These are phyloP conservation scores for Lepidocyrtoides sp. DNA, from an alignment of 2,888 invertebrate species.

Conservation along the genomic window DNA sequence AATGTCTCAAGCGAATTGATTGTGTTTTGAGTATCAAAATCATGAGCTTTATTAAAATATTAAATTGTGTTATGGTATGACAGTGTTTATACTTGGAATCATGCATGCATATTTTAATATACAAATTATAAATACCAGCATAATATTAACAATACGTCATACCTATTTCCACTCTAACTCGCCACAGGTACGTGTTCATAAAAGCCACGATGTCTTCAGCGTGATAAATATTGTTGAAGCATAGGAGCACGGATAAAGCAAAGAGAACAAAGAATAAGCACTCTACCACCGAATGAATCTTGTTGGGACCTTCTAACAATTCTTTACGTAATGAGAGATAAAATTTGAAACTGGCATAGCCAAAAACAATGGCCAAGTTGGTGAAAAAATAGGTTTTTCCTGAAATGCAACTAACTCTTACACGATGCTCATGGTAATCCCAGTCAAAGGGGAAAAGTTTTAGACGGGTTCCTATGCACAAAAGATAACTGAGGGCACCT, in stretches of 20 bases:
- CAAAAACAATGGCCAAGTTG: conserved; percentile 68
- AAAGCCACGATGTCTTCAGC: conserved; percentile 71
- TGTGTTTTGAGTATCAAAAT: conserved; percentile 70
- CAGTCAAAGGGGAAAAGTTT: conserved; percentile 73
- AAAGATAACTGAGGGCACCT: conserved; percentile 53
- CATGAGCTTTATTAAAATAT: conserved; percentile 49
- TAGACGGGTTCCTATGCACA: conserved; percentile 59
- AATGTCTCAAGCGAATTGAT: conserved; percentile 70
- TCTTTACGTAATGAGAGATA: conserved; percentile 62
- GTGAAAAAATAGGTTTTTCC: conserved; percentile 24
- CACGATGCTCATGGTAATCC: conserved; percentile 57
- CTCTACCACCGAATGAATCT: conserved; percentile 70
- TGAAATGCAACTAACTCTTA: conserved; percentile 16
- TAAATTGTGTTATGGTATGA: neutral
- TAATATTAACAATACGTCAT: too few species aligned
- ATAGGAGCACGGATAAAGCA: conserved; percentile 71
- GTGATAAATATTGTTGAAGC: conserved; percentile 71
- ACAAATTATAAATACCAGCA: too few species aligned
- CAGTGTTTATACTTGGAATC: neutral
- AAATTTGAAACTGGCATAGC: conserved; percentile 72
- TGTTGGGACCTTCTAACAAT: conserved; percentile 59
- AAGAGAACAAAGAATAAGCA: conserved; percentile 78
- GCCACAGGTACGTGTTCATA: conserved; percentile 75
- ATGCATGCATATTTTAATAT: too few species aligned
- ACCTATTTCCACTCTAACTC: conserved; percentile 75